Evolutionary conservation across 1,140 invertebrate genomes (phyloP).

Genomic region (Drosophila asahinai): DNA sequence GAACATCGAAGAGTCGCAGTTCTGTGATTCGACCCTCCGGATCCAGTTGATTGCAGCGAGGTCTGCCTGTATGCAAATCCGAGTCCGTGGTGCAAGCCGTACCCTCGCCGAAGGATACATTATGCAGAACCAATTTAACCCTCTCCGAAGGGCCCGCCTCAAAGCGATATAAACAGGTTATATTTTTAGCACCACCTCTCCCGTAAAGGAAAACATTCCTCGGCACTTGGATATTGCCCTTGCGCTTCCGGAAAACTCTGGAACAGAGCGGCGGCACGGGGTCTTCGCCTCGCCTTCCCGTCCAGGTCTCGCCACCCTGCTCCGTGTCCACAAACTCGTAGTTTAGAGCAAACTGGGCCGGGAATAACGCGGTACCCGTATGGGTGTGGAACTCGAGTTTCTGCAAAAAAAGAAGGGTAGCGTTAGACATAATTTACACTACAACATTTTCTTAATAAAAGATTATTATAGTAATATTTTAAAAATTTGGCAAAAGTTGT

Average conservation of each 20-base stretch:
- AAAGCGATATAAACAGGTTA: slow-evolving; percentile 91
- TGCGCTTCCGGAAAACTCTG: slow-evolving; percentile 83
- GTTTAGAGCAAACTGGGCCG: slow-evolving; percentile 88
- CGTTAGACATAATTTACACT: neutral
- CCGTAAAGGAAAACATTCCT: slow-evolving; percentile 92
- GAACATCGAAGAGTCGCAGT: slow-evolving; percentile 88
- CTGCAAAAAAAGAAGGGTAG: slow-evolving; percentile 55
- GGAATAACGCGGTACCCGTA: slow-evolving; percentile 89
- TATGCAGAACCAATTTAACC: slow-evolving; percentile 88
- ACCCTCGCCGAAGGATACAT: slow-evolving; percentile 89
- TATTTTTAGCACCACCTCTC: slow-evolving; percentile 89
- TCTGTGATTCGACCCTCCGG: slow-evolving; percentile 86
- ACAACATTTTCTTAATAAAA: neutral
- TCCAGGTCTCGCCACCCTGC: slow-evolving; percentile 89
- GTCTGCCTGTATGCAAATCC: slow-evolving; percentile 90
- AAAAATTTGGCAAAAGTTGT: no score
- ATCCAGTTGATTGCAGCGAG: slow-evolving; percentile 86
- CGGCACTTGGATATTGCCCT: slow-evolving; percentile 84
- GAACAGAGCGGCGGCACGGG: slow-evolving; percentile 87
- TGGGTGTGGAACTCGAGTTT: slow-evolving; percentile 86
- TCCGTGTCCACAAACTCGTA: slow-evolving; percentile 95
- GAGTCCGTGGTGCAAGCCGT: slow-evolving; percentile 89
- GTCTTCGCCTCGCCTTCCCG: slow-evolving; percentile 87
- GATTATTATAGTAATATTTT: neutral
- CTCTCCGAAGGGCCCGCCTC: slow-evolving; percentile 89